A percentile compares a stretch with the other conserved stretches of the same genome.
These are phyloP conservation scores for Portevinia maculata DNA, from an alignment of 2,888 invertebrate genomes.

Conservation along the genomic window DNA sequence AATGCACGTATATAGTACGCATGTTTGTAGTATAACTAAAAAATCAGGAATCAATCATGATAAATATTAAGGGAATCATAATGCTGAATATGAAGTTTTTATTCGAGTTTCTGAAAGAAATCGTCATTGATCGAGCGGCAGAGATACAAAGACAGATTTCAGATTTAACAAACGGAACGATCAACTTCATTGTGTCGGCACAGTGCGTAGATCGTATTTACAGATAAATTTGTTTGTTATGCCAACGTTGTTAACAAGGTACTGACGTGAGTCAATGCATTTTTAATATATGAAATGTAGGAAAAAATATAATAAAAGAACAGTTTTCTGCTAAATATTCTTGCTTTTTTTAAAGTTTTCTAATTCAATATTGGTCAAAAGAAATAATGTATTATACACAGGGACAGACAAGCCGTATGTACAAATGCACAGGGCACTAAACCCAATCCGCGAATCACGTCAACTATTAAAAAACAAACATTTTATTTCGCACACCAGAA, in stretches of 20 bases:
- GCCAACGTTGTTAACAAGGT: constrained; percentile 48
- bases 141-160: constrained; percentile 17
- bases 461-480: no score
- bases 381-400: no score
- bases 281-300: neutral
- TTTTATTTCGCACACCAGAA: no score
- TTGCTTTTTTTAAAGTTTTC: no score
- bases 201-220: constrained; percentile 34
- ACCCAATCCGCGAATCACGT: no score
- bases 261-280: neutral
- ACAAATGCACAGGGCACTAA: no score
- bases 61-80: constrained; percentile 51
- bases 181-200: constrained; percentile 17
- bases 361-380: no score
- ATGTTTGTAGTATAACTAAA: no score
- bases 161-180: constrained; percentile 1
- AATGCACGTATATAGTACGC: no score
- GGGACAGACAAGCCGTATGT: no score
- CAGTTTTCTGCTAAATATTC: no score
- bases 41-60: constrained; percentile 24
- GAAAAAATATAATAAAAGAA: no score
- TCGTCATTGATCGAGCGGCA: constrained; percentile 14
- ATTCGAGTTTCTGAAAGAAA: constrained; percentile 7
- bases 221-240: constrained; percentile 43
- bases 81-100: constrained; percentile 20